These are phyloP conservation scores for Bombus difficillimus DNA, from an alignment of 1,140 invertebrate genomes.

Conservation along the genomic window DNA sequence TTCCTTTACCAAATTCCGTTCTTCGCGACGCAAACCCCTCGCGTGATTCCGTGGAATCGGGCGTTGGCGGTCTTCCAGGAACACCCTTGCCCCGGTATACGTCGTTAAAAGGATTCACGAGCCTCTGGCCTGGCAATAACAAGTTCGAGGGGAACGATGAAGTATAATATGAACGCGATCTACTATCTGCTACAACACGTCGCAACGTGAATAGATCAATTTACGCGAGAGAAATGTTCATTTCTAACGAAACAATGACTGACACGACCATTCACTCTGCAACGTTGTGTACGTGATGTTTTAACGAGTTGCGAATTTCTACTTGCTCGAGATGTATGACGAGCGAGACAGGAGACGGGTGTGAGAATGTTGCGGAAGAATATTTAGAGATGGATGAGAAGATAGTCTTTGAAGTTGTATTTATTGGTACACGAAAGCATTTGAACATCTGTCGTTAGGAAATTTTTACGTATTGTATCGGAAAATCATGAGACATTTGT, in stretches of 20 bases:
- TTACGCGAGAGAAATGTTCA: not conserved
- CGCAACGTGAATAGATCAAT: constrained; percentile 8
- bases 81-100: constrained; percentile 41
- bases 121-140: constrained; percentile 55
- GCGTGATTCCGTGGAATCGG: constrained; percentile 54
- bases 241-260: not conserved
- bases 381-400: too few relatives aligned
- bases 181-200: not conserved
- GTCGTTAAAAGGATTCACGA: constrained; percentile 65
- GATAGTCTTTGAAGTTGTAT: too few relatives aligned
- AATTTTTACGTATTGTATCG: too few relatives aligned
- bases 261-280: not conserved
- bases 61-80: constrained; percentile 60
- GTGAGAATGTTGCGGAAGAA: too few relatives aligned
- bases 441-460: too few relatives aligned
- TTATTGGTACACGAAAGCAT: too few relatives aligned
- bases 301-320: not conserved
- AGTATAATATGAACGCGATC: not conserved
- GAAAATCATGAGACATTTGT: too few relatives aligned
- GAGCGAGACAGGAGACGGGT: too few relatives aligned
- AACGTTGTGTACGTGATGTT: not conserved
- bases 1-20: constrained; percentile 44
- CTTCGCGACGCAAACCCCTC: constrained; percentile 1
- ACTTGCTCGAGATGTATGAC: not conserved
- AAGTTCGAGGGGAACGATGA: constrained; percentile 24